Conservation (phyloP, 2,888 invertebrate species). For the Lacanobia oleracea region DNA sequence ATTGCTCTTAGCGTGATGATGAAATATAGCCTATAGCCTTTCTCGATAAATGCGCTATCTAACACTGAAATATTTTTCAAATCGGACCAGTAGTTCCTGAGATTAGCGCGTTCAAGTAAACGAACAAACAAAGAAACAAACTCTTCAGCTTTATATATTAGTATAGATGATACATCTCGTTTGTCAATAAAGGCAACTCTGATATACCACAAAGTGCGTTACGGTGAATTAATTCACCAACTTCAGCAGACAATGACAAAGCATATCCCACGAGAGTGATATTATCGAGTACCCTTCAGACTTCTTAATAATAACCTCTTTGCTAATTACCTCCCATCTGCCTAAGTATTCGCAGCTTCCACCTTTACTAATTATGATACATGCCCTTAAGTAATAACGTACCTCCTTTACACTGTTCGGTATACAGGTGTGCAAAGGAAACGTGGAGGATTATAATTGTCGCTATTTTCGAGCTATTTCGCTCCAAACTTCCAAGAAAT, state of each 20-base stretch:
- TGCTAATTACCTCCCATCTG: constrained; percentile 48
- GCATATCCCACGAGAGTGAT: neutral
- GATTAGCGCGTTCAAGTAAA: no score
- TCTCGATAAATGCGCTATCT: no score
- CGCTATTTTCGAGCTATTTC: constrained; percentile 26
- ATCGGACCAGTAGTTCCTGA: no score
- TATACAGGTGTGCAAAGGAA: constrained; percentile 25
- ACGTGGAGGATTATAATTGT: constrained; percentile 36
- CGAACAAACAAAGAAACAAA: no score
- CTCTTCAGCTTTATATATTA: no score
- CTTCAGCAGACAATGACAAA: neutral
- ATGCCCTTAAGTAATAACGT: constrained; percentile 48
- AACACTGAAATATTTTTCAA: no score
- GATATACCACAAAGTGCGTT: neutral
- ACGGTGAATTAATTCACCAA: neutral
- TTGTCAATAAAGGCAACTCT: neutral
- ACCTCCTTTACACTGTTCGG: constrained; percentile 35
- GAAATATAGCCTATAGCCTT: no score
- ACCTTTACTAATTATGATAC: constrained; percentile 57
- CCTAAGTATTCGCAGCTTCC: constrained; percentile 54
- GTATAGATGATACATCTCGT: neutral
- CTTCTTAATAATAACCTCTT: constrained; percentile 38
- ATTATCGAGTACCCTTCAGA: constrained; percentile 9
- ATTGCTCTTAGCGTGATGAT: no score
- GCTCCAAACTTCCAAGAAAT: constrained; percentile 37